Evolutionary conservation across 1,140 invertebrate genomes (phyloP), one percentile per base, ranked within the genome.

Genomic region (Anadara kagoshimensis): DNA sequence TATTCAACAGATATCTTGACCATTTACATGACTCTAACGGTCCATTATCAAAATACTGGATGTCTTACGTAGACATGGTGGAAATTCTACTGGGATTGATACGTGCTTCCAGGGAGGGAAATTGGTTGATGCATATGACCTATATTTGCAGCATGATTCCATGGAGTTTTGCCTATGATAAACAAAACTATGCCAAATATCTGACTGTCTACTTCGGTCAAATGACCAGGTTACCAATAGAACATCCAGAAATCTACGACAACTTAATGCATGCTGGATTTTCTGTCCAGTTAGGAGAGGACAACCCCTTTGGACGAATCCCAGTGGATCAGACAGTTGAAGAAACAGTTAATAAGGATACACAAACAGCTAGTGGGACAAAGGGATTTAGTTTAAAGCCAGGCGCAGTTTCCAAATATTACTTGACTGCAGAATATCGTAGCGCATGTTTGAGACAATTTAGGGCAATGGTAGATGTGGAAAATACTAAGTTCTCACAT

Each of bases 291-390:
- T n/a, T n/a, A n/a, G n/a, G n/a, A n/a, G 47, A 49, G 47, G n/a
- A 49, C 14, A 14, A 16, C 47, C n/a, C 47, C 14, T 49, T 14
- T 14, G n/a, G 14, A 16, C n/a, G 14, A 49, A 16, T n/a, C n/a
- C 47, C 65, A n/a, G 65, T 71, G 26, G 43, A 76, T 41, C 62
- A 71, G 45, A 65, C 68, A 16, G 69, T 64, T 8, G 66, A 69
- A 56, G 8, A 69, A 49, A 75, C 64, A 18, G 54, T 67, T 8
- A 68, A 73, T 54, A 67, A 45, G 1, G 64, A 68, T 24, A 53
- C 70, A 7, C 18, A 73, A 58, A 73, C 70, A 24, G n/a, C 18
- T 10, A 64, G 71, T 0, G 64, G 63, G 44, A 36, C 20, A 18
- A 53, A n/a, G 24, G 56, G 71, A 8, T 63, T 63, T 41, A 70